phyloP scores from a whole-genome alignment of 2,888 invertebrate genomes.

The Pyrgus malvae region DNA sequence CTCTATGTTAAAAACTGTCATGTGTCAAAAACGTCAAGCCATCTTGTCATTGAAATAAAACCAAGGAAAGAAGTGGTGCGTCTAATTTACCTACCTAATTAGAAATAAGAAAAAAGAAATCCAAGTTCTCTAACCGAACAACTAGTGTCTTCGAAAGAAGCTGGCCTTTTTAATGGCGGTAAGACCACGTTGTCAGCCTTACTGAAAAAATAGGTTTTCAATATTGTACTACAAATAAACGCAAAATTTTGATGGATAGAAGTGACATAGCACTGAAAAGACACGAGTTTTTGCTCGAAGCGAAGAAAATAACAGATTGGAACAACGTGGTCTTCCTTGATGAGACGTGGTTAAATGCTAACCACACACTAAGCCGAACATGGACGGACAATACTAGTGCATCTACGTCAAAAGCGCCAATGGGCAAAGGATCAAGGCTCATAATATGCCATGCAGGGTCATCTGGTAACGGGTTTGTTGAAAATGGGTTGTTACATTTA shows the following conservation, averaged over 20 bases:
- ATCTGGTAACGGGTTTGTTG: not conserved
- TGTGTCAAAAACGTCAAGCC: too few relatives aligned
- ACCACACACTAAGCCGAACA: slow-evolving; percentile 21
- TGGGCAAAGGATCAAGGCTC: slow-evolving; percentile 12
- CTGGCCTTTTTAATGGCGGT: not conserved
- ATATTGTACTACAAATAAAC: not conserved
- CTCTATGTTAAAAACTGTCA: too few relatives aligned
- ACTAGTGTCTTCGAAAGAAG: not conserved
- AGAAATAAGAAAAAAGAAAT: too few relatives aligned
- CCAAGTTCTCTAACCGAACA: too few relatives aligned
- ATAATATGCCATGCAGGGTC: slow-evolving; percentile 17
- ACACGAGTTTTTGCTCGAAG: not conserved
- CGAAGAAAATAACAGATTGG: slow-evolving; percentile 18
- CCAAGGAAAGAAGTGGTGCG: too few relatives aligned
- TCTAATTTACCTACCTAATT: too few relatives aligned
- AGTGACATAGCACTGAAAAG: not conserved
- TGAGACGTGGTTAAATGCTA: slow-evolving; percentile 34
- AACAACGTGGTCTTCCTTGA: slow-evolving; percentile 33
- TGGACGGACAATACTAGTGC: slow-evolving; percentile 15
- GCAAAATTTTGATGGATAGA: not conserved
- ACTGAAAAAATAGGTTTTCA: not conserved
- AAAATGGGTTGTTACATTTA: not conserved
- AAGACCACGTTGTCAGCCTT: not conserved
- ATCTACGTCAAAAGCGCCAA: slow-evolving; percentile 6
- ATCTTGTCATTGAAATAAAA: too few relatives aligned